phyloP scores from a whole-genome alignment of 2,113 vertebrate genomes.

The Alligator sinensis region DNA sequence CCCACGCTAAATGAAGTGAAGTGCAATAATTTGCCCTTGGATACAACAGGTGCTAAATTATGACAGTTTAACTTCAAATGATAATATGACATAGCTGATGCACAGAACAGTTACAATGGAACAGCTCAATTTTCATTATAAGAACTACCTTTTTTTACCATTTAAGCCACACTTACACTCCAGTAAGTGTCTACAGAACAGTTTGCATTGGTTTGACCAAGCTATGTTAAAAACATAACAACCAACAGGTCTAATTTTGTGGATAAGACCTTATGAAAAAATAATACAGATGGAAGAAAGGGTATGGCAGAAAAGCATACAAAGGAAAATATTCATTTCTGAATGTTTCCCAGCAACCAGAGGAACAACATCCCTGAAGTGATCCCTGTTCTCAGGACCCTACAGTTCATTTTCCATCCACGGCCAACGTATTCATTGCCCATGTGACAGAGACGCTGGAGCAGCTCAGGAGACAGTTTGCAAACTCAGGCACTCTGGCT shows the following conservation, averaged over 20 bases:
- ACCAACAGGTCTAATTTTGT: not conserved
- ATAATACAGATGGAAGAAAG: not conserved
- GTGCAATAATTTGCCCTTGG: too few relatives aligned
- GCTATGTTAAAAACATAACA: not conserved
- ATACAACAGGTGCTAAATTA: too few relatives aligned
- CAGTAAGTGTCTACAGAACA: not conserved
- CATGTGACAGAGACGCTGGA: not conserved
- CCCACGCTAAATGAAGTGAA: too few relatives aligned
- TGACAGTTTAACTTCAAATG: too few relatives aligned
- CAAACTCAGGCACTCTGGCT: not conserved
- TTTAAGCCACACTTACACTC: not conserved
- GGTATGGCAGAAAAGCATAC: not conserved
- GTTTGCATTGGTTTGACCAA: not conserved
- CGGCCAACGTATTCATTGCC: not conserved
- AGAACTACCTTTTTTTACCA: too few relatives aligned
- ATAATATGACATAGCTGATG: too few relatives aligned
- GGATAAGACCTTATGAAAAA: not conserved
- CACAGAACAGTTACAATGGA: too few relatives aligned
- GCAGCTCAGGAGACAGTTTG: not conserved
- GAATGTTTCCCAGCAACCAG: not conserved
- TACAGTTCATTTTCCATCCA: not conserved
- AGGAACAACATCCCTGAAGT: not conserved
- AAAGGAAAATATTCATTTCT: slow-evolving; percentile 5
- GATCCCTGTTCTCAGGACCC: not conserved
- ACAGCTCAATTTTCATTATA: too few relatives aligned